These are phyloP conservation scores for Acrossocheilus wenchowensis DNA, from an alignment of 2,797 vertebrate genomes.

Conservation along the genomic window DNA sequence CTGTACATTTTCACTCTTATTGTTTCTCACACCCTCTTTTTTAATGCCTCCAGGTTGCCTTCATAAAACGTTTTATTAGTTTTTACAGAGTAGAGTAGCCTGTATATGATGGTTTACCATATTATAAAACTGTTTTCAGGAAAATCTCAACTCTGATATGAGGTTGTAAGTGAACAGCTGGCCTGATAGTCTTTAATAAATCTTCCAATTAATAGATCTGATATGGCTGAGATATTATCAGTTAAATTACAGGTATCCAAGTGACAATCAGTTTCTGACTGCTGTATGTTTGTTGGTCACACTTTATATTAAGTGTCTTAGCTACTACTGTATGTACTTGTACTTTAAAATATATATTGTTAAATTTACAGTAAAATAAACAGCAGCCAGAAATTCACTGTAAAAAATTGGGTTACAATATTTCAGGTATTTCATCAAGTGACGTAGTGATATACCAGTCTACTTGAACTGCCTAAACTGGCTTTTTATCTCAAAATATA, in stretches of 20 bases:
- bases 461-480: background rate
- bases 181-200: background rate
- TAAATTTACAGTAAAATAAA: too few relatives aligned
- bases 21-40: background rate
- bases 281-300: conserved; percentile 4
- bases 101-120: background rate
- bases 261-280: background rate
- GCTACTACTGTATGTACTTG: background rate
- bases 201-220: background rate
- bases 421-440: background rate
- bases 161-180: conserved; percentile 12
- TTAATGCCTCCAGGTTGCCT: background rate
- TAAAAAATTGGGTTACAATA: too few relatives aligned
- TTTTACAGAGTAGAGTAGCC: background rate
- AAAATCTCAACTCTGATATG: background rate
- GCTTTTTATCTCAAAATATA: background rate
- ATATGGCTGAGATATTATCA: background rate
- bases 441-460: background rate
- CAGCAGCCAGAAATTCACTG: background rate
- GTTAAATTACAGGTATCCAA: background rate
- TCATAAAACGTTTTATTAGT: background rate
- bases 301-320: conserved; percentile 15
- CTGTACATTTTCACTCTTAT: background rate
- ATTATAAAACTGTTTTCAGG: background rate
- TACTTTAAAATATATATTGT: background rate